Evolutionary conservation across 2,888 invertebrate species (phyloP).

Genomic region (Seladonia tumulorum): DNA sequence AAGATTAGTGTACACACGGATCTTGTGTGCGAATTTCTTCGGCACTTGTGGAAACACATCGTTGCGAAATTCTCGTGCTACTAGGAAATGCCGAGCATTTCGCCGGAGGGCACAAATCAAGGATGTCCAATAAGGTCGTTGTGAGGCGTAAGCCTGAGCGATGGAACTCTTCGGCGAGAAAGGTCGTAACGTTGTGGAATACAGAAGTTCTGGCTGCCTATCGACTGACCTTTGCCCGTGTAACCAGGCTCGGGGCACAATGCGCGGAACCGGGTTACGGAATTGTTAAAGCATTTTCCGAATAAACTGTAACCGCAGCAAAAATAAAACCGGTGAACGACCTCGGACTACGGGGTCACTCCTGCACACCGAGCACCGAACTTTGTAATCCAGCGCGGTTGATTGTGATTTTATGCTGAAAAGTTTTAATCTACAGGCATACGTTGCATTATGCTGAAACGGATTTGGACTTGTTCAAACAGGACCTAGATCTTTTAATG

Average conservation of each 20-base stretch:
- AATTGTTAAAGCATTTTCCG: constrained; percentile 1
- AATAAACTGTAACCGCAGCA: neutral
- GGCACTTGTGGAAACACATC: constrained; percentile 30
- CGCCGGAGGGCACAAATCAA: constrained; percentile 79
- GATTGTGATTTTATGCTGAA: neutral
- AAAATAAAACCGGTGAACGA: neutral
- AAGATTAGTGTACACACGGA: constrained; percentile 50
- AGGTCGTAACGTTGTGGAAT: constrained; percentile 54
- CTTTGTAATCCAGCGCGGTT: neutral
- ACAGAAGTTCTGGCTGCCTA: constrained; percentile 56
- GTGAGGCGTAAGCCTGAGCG: constrained; percentile 77
- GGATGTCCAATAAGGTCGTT: constrained; percentile 80
- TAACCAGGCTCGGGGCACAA: constrained; percentile 13
- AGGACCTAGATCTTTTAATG: neutral
- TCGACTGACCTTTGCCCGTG: constrained; percentile 47
- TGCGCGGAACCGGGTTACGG: constrained; percentile 21
- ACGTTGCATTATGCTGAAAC: neutral
- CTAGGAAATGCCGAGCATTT: constrained; percentile 76
- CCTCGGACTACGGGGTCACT: neutral
- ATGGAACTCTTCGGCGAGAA: constrained; percentile 72
- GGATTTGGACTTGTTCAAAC: neutral
- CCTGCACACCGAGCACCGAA: neutral
- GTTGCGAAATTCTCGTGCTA: constrained; percentile 65
- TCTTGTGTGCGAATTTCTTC: constrained; percentile 54
- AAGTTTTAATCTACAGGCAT: neutral